Base-by-base conservation (phyloP, 2,888 invertebrate genomes). In the Baccha elongata region DNA sequence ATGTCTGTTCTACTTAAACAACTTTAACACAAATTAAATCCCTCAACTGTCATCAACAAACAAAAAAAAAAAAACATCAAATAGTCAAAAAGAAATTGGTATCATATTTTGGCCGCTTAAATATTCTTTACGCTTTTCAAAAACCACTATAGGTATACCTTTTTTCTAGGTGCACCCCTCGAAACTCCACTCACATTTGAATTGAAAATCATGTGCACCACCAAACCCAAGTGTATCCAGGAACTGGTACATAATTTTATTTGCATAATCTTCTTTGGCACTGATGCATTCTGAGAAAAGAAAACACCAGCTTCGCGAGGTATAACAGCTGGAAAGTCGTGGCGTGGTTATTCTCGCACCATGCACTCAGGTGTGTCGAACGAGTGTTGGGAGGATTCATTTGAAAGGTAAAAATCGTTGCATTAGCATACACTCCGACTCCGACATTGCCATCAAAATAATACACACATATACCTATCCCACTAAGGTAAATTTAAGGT, bases 211-310 rank as follows among this genome's bases (percentile, higher is more conserved):
- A 78, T 83, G 55, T 83, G 83, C 81, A 76, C 75, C 81, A 71
- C 65, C 60, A 71, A 62, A 71, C 60, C 46, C 65, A 44, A 76
- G 76, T 60, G 53, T 65, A 48, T 53, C 64, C 72, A 68, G 64
- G 60, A 83, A 83, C 83, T 78, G 78, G 83, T 78, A 83, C 83
- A 78, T 83, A 78, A 83, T 83, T 83, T 83, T 83, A 83, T 83
- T 83, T 83, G 73, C 83, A 83, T 83, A 83, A 83, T 83, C 83
- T 64, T 68, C 58, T 78, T 83, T 83, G 72, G 78, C 73, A 78
- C 72, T 78, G 83, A 83, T 78, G 83, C 83, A 83, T 83, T 83
- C 78, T 72, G 83, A 78, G 78, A 78, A 78, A 73, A 73, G 78
- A 72, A 83, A 78, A 83, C 83, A 83, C 68, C 62, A 72, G 17